Evolutionary conservation across 2,113 vertebrate genomes (phyloP), one percentile per base, ranked within the genome.

Genomic region (Serinus canaria): DNA sequence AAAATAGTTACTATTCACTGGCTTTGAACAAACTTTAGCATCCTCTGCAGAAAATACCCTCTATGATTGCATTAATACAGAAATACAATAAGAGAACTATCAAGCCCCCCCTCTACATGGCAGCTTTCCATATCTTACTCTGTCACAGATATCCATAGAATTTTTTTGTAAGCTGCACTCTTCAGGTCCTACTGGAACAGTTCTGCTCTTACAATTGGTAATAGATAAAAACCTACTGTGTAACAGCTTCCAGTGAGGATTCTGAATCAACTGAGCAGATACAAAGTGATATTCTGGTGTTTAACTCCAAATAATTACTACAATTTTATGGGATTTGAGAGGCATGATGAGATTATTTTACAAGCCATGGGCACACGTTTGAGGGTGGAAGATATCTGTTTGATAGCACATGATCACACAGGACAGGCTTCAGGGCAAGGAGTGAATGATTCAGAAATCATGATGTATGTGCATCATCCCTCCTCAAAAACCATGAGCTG

Each of bases 281-380:
- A 64, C 11, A 7, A 91, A 89, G n/a, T 55, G 58, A 83, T 59
- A 92, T 55, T 56, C 59, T 83, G 46, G 77, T 79, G 66, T 55
- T 96, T 94, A 56, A 91, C 69, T 92, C 70, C 63, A 79, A 89
- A 91, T 41, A 20, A 18, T 86, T 86, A 77, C 37, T 30, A 68
- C 69, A 64, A 46, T 52, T 16, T 85, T 62, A 64, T 4, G 21
- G 33, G 18, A 66, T 82, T 43, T 62, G 52, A 85, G 27, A 80
- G 20, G 35, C 46, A 83, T 83, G 74, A 90, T 90, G 25, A 79
- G 77, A 92, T 95, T 89, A 69, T 69, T 89, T 89, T 73, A 85
- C 2, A 3, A 78, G 83, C 24, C 4, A 17, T 44, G 52, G 35
- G 53, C 31, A 75, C 25, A 25, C 6, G 6, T 72, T 23, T 31